These are phyloP conservation scores for Euura lappo DNA, from an alignment of 1,140 invertebrate species.

Conservation along the genomic window DNA sequence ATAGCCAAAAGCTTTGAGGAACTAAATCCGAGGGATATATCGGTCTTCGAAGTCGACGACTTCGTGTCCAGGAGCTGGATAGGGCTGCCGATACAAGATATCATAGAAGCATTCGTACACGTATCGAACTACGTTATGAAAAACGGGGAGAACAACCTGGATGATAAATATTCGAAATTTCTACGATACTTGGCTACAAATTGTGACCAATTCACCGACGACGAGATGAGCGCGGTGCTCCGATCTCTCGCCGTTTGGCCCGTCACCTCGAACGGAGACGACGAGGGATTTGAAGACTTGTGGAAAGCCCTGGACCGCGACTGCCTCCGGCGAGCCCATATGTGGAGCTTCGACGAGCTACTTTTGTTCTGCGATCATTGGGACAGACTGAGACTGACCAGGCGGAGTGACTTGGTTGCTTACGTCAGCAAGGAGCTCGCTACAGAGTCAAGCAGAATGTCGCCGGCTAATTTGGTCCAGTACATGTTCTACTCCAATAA, in stretches of 20 bases:
- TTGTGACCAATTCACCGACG: constrained; percentile 51
- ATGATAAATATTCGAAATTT: constrained; percentile 10
- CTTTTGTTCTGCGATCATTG: constrained; percentile 61
- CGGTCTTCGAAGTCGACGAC: too few relatives aligned
- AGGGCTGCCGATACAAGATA: constrained; percentile 12
- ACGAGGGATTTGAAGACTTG: constrained; percentile 59
- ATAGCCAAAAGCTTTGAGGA: constrained; percentile 4
- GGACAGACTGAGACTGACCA: constrained; percentile 53
- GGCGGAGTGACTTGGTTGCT: constrained; percentile 54
- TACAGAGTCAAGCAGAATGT: constrained; percentile 54
- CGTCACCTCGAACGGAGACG: constrained; percentile 35
- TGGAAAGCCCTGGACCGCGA: constrained; percentile 64
- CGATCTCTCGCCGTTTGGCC: constrained; percentile 48
- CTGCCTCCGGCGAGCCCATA: constrained; percentile 51
- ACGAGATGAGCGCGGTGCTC: constrained; percentile 51
- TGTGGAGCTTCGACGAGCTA: constrained; percentile 50
- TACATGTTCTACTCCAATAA: constrained; percentile 63
- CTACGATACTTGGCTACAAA: background rate
- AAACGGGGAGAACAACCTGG: background rate
- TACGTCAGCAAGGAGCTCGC: constrained; percentile 56
- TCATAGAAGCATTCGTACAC: constrained; percentile 24
- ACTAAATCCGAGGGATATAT: background rate
- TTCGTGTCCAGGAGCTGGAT: constrained; percentile 10
- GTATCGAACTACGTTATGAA: constrained; percentile 26
- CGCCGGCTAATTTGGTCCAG: constrained; percentile 61